Percentiles rank a stretch among this genome's conserved stretches.
These are phyloP conservation scores for Drosophila quadrilineata DNA, from an alignment of 1,140 invertebrate species.

Conservation along the genomic window DNA sequence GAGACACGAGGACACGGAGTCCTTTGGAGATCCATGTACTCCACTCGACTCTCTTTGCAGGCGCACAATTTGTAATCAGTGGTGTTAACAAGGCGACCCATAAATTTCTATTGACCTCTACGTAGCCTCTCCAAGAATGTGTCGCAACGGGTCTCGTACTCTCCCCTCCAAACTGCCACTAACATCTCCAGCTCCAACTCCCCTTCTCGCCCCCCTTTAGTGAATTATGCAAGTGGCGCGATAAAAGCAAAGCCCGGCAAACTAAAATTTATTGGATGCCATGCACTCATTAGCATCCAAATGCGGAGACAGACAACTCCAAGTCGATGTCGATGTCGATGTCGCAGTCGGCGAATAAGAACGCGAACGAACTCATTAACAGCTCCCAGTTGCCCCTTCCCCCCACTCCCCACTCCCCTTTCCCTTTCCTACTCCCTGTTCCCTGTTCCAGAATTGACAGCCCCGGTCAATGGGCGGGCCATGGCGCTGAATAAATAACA, in stretches of 20 bases:
- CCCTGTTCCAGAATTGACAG: slow-evolving; percentile 24
- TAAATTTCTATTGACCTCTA: slow-evolving; percentile 76
- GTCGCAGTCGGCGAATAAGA: neutral
- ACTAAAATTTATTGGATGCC: slow-evolving; percentile 79
- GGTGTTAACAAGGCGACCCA: slow-evolving; percentile 69
- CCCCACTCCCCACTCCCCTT: neutral
- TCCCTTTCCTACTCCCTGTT: slow-evolving; percentile 6
- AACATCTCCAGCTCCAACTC: slow-evolving; percentile 26
- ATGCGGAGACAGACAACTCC: slow-evolving; percentile 48
- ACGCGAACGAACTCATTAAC: slow-evolving; percentile 74
- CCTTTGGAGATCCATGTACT: slow-evolving; percentile 4
- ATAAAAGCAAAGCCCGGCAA: slow-evolving; percentile 74
- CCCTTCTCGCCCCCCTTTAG: too few relatives aligned
- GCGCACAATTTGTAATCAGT: slow-evolving; percentile 74
- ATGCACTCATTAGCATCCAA: slow-evolving; percentile 79
- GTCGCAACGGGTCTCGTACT: neutral
- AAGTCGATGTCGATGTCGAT: slow-evolving; percentile 23
- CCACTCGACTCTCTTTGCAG: too few relatives aligned
- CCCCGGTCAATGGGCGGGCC: slow-evolving; percentile 52
- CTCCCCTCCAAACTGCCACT: neutral
- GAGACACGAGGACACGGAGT: slow-evolving; percentile 14
- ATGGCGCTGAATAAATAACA: slow-evolving; percentile 78
- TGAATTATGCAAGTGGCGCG: slow-evolving; percentile 76
- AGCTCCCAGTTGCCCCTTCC: slow-evolving; percentile 17
- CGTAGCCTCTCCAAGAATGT: slow-evolving; percentile 36